These are phyloP conservation scores for Muschampia plurimacula DNA, from an alignment of 2,888 invertebrate genomes.

Conservation along the genomic window DNA sequence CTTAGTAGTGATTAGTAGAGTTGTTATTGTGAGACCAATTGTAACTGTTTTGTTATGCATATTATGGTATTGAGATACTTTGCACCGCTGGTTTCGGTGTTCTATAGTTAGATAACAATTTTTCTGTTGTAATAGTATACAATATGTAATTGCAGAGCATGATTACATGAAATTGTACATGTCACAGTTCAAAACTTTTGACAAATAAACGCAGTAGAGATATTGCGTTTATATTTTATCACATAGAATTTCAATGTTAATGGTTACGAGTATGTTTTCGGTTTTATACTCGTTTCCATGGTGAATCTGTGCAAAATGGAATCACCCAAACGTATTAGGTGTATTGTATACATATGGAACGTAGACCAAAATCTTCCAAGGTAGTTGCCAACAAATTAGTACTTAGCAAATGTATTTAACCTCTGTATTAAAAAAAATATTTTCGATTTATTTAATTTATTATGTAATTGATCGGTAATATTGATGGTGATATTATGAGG, in stretches of 20 bases:
- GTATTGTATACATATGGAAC: slow-evolving; percentile 36
- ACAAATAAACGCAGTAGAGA: not conserved
- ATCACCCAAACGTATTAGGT: not conserved
- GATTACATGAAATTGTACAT: not conserved
- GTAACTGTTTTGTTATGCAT: slow-evolving; percentile 2
- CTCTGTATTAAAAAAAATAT: slow-evolving; percentile 20
- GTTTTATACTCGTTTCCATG: not conserved
- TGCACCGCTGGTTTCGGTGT: slow-evolving; percentile 35
- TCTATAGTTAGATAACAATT: slow-evolving; percentile 16
- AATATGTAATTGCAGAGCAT: not conserved
- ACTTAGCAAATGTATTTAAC: slow-evolving; percentile 36
- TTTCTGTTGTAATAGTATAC: not conserved
- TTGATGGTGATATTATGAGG: slow-evolving; percentile 12
- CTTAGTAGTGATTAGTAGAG: not conserved
- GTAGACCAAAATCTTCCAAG: slow-evolving; percentile 59
- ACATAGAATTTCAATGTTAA: not conserved
- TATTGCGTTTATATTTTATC: not conserved
- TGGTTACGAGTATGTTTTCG: not conserved
- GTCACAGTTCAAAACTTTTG: not conserved
- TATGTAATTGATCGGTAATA: slow-evolving; percentile 2
- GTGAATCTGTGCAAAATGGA: not conserved
- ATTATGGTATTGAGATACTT: not conserved
- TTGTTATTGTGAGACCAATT: slow-evolving; percentile 3
- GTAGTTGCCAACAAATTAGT: slow-evolving; percentile 57
- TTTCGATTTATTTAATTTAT: slow-evolving; percentile 22